phyloP scores from a whole-genome alignment of 2,888 invertebrate genomes.

The Nemoura dubitans region DNA sequence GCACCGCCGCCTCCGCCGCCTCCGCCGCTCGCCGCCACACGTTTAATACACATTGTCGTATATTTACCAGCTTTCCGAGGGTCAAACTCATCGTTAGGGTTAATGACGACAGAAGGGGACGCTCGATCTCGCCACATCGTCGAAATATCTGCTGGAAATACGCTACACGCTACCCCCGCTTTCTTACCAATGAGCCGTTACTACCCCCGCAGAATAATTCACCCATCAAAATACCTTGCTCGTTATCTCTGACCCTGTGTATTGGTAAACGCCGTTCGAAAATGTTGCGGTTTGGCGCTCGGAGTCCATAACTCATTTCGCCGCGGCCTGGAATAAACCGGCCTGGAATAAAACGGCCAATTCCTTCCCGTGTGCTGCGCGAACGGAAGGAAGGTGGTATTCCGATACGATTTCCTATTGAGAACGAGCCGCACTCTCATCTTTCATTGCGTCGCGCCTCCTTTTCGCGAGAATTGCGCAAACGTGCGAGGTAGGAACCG shows the following conservation, averaged over 20 bases:
- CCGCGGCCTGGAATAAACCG: neutral
- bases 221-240: neutral
- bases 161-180: neutral
- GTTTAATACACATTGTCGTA: neutral
- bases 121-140: neutral
- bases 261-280: neutral
- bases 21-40: neutral
- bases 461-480: neutral
- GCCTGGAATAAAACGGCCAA: neutral
- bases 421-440: neutral
- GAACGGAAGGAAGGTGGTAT: neutral
- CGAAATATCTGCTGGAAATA: neutral
- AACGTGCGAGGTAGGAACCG: neutral
- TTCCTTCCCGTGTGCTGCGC: neutral
- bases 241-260: neutral
- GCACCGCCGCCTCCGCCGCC: neutral
- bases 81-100: neutral
- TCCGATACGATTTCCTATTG: slow-evolving; percentile 7
- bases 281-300: neutral
- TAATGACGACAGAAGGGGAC: neutral
- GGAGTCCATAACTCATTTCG: neutral
- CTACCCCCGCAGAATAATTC: neutral
- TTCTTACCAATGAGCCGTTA: neutral
- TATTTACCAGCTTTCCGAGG: neutral
- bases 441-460: neutral